These are phyloP conservation scores for Cylloceria caligata DNA, from an alignment of 2,888 invertebrate species.

Conservation along the genomic window DNA sequence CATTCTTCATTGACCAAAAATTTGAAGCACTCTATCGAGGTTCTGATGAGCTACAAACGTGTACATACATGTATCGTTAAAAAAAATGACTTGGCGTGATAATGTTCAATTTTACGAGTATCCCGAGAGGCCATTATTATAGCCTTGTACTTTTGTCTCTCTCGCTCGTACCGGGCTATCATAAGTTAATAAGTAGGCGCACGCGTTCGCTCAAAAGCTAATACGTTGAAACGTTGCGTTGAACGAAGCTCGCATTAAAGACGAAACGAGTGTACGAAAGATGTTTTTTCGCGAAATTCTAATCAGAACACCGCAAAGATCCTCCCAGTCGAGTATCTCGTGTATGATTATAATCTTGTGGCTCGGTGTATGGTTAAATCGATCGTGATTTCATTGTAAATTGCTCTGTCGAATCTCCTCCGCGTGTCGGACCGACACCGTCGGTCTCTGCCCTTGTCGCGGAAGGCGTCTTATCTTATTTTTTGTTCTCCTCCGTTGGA, in stretches of 20 bases:
- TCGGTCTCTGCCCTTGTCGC: constrained; percentile 2
- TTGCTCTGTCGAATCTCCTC: constrained; percentile 28
- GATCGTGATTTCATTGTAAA: constrained; percentile 50
- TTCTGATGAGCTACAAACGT: constrained; percentile 12
- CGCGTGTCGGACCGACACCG: not conserved
- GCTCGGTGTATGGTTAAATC: constrained; percentile 44
- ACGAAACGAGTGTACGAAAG: constrained; percentile 42
- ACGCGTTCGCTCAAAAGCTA: constrained; percentile 61
- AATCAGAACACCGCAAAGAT: constrained; percentile 51
- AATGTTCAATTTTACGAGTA: constrained; percentile 68
- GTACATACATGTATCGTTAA: constrained; percentile 5
- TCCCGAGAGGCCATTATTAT: constrained; percentile 53
- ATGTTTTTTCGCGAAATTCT: constrained; percentile 52
- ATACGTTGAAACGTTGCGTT: constrained; percentile 25
- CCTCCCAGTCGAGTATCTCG: constrained; percentile 17
- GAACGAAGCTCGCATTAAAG: constrained; percentile 13
- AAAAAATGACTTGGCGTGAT: constrained; percentile 60
- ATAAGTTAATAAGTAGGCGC: constrained; percentile 64
- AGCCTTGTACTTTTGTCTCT: constrained; percentile 26
- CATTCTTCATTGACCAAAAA: not conserved
- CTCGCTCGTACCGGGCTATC: constrained; percentile 45
- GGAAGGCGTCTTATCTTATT: constrained; percentile 10
- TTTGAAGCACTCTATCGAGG: constrained; percentile 11
- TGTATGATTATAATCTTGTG: constrained; percentile 57
- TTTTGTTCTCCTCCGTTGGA: constrained; percentile 13